Conservation (phyloP, 2,888 invertebrate genomes). For the Orchesella flavescens region DNA sequence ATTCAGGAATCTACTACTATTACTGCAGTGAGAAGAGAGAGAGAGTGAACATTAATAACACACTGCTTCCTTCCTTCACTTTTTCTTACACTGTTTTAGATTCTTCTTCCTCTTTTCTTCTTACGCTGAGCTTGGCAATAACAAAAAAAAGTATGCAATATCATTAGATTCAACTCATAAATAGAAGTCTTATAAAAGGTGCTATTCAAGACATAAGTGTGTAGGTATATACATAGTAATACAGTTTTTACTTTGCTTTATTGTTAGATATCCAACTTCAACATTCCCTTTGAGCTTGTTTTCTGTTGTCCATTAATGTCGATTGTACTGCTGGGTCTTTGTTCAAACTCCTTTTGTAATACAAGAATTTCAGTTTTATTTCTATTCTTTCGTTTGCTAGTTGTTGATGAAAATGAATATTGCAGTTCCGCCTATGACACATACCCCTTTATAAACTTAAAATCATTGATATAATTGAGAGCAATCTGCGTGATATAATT, state of each 20-base stretch:
- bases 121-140: constrained; percentile 1
- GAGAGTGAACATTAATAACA: no score
- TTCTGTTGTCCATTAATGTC: neutral
- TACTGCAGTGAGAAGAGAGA: no score
- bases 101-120: constrained; percentile 43
- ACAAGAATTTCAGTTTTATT: constrained; percentile 15
- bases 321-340: constrained; percentile 23
- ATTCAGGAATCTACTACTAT: no score
- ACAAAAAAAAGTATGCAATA: neutral
- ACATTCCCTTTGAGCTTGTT: neutral
- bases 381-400: neutral
- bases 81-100: constrained; percentile 46
- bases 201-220: neutral
- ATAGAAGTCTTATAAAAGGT: neutral
- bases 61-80: constrained; percentile 53
- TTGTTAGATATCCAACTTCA: no score
- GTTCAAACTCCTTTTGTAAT: neutral
- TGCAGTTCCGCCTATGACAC: neutral
- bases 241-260: no score
- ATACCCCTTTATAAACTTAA: no score
- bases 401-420: constrained; percentile 7
- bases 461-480: no score
- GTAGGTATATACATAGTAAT: no score
- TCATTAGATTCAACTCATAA: neutral
- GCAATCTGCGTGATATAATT: no score